Evolutionary conservation across 2,113 vertebrate species (phyloP).

Genomic region (Tachysurus vachellii): DNA sequence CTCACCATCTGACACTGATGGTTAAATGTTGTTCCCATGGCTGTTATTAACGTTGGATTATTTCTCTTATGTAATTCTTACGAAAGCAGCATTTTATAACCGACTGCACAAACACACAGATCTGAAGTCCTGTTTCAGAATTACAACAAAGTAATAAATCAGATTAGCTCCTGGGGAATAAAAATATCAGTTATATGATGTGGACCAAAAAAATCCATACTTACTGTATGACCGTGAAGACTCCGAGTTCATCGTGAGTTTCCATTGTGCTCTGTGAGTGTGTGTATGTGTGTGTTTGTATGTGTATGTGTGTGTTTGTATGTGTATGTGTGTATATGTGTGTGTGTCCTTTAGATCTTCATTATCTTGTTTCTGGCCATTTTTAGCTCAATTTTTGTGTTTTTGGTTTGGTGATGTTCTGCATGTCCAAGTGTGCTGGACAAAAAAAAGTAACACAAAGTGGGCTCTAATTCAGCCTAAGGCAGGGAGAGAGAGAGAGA

Average conservation of each 20-base stretch:
- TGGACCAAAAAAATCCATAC: constrained; percentile 66
- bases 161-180: background rate
- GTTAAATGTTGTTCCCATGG: background rate
- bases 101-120: background rate
- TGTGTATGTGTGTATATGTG: too few species aligned
- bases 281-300: constrained; percentile 17
- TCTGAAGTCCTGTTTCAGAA: background rate
- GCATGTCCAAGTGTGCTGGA: background rate
- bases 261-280: constrained; percentile 62
- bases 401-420: background rate
- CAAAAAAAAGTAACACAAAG: constrained; percentile 49
- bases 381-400: background rate
- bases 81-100: background rate
- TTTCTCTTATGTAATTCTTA: background rate
- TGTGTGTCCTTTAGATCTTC: background rate
- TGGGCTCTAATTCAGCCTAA: constrained; percentile 58
- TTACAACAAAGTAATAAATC: background rate
- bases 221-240: constrained; percentile 87
- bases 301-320: background rate
- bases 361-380: background rate
- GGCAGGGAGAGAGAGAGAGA: constrained; percentile 58
- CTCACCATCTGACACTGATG: background rate
- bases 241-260: constrained; percentile 69
- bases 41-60: background rate
- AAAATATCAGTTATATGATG: background rate